Conservation (phyloP, 2,888 invertebrate species). For the Cataglyphis albicans region DNA sequence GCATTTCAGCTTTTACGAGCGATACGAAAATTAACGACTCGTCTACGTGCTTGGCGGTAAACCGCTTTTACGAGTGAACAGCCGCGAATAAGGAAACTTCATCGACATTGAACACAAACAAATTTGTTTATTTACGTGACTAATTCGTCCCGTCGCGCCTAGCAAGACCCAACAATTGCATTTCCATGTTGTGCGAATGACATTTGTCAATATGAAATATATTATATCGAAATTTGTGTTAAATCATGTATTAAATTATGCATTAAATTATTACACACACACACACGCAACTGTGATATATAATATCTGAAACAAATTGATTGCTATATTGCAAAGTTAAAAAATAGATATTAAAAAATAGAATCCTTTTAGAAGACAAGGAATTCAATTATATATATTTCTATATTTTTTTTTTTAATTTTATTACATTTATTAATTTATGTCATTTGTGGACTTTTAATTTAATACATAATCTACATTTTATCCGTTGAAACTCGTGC, state of each 20-base stretch:
- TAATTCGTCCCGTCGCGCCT: constrained; percentile 15
- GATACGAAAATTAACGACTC: constrained; percentile 47
- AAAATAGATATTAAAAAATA: not conserved
- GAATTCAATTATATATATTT: not conserved
- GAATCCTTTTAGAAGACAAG: not conserved
- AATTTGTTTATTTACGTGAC: constrained; percentile 46
- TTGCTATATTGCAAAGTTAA: not conserved
- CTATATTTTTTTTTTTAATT: not conserved
- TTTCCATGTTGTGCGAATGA: not conserved
- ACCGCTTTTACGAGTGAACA: constrained; percentile 49
- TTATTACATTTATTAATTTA: not conserved
- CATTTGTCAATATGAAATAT: not conserved
- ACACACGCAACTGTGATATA: not conserved
- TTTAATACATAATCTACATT: not conserved
- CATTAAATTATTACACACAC: not conserved
- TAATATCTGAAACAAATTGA: not conserved
- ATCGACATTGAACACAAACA: constrained; percentile 43
- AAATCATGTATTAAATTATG: not conserved
- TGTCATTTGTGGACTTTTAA: not conserved
- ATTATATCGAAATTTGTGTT: not conserved
- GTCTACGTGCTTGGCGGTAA: constrained; percentile 41
- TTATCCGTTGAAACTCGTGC: not conserved
- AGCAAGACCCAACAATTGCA: not conserved
- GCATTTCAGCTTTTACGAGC: constrained; percentile 47
- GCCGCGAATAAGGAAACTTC: constrained; percentile 45